phyloP scores from a whole-genome alignment of 1,140 invertebrate genomes.

The Oreohelix idahoensis region DNA sequence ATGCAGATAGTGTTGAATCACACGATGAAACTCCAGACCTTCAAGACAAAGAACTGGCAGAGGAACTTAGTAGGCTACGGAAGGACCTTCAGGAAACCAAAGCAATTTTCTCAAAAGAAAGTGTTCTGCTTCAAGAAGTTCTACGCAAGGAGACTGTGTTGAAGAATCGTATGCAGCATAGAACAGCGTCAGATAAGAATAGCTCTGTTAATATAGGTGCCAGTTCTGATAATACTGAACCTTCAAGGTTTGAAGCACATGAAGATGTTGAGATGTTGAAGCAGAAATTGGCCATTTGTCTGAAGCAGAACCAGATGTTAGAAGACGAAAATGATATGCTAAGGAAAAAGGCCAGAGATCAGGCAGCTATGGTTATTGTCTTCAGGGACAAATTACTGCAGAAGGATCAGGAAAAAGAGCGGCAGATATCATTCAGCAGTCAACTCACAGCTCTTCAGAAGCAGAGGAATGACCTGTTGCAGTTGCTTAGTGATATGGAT shows the following conservation, averaged over 20 bases:
- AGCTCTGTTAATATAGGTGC: background rate
- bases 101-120: constrained; percentile 64
- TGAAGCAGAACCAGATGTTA: constrained; percentile 59
- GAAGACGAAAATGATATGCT: constrained; percentile 58
- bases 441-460: constrained; percentile 64
- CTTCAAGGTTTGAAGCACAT: background rate
- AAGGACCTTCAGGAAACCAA: constrained; percentile 59
- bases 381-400: constrained; percentile 48
- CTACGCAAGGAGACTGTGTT: constrained; percentile 53
- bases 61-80: constrained; percentile 42
- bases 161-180: constrained; percentile 32
- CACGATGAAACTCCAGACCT: background rate
- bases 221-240: background rate
- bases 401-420: constrained; percentile 30
- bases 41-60: constrained; percentile 38
- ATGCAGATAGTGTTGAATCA: constrained; percentile 17
- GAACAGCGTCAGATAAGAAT: background rate
- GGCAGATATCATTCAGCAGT: constrained; percentile 16
- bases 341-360: constrained; percentile 56
- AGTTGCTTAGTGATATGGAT: constrained; percentile 36
- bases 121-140: constrained; percentile 58
- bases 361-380: constrained; percentile 57
- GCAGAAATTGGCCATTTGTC: constrained; percentile 31
- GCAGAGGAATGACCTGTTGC: constrained; percentile 62
- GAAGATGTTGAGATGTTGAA: background rate